Conservation (phyloP, 2,797 vertebrate species). For the Xenentodon cancila region DNA sequence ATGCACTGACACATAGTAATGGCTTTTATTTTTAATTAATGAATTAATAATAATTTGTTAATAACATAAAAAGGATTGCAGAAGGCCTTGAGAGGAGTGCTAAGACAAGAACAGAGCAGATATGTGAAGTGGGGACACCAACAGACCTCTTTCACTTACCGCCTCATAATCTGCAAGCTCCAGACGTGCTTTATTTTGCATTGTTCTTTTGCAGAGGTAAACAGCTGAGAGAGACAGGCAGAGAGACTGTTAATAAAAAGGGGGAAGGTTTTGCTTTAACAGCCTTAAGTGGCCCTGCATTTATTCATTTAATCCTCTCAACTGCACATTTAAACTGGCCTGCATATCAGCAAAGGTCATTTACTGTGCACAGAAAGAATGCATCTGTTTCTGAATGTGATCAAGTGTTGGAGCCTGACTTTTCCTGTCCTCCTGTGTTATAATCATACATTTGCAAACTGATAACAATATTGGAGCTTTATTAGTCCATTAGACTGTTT, state of each 20-base stretch:
- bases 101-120: slow-evolving; percentile 22
- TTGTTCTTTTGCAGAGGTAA: slow-evolving; percentile 99
- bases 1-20: slow-evolving; percentile 20
- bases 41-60: no score
- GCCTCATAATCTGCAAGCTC: slow-evolving; percentile 98
- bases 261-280: slow-evolving; percentile 56
- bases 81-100: slow-evolving; percentile 18
- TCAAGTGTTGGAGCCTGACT: slow-evolving; percentile 27
- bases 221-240: slow-evolving; percentile 85
- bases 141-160: slow-evolving; percentile 81
- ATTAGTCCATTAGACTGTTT: slow-evolving; percentile 71
- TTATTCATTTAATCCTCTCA: slow-evolving; percentile 74
- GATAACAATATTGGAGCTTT: slow-evolving; percentile 64
- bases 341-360: slow-evolving; percentile 65
- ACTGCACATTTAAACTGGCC: slow-evolving; percentile 69
- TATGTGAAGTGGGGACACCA: slow-evolving; percentile 34
- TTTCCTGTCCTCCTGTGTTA: slow-evolving; percentile 55
- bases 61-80: slow-evolving; percentile 26
- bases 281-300: slow-evolving; percentile 70
- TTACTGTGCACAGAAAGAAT: slow-evolving; percentile 27
- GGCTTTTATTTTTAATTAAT: slow-evolving; percentile 24
- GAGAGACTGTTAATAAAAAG: slow-evolving; percentile 43
- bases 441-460: slow-evolving; percentile 61
- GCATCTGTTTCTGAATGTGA: slow-evolving; percentile 18
- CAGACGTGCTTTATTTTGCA: slow-evolving; percentile 99